Evolutionary conservation across 2,113 vertebrate species (phyloP), one percentile per base, ranked within the genome.

Genomic region (Sander vitreus): DNA sequence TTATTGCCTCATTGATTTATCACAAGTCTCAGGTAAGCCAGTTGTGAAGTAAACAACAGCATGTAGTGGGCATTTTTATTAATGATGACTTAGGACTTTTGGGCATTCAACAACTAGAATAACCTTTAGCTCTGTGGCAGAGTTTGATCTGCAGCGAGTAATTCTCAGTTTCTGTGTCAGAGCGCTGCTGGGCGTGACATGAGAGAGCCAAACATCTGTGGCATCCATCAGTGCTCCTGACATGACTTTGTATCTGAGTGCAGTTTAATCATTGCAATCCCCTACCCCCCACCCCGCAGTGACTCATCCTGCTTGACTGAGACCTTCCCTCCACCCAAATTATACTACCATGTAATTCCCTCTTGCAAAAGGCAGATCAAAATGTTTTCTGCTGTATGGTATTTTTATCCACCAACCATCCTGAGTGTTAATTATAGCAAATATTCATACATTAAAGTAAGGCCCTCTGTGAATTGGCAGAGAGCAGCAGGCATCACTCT

Each of bases 261-360:
- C 18, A 8, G 83, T 91, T 87, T 90, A 92, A 88, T 92, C 90
- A 89, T 79, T 68, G 73, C 73, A 78, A 73, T 48, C 80, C 53
- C 70, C 64, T 1, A 5, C 39, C 69, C 78, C 69, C 74, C 66
- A 50, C 63, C 77, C 72, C 2, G 57, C 14, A 11, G 83, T 89
- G 89, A 91, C 88, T 89, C 92, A 91, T 84, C 70, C 73, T 54
- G 51, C 78, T 83, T 83, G 83, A 91, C 80, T 87, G 77, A 82
- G 78, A 80, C 81, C 76, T 71, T 74, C 79, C 81, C 81, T 82
- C 72, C 82, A 76, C 76, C 75, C 78, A 85, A 85, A 87, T 87
- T 87, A 88, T 4, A 68, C 65, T n/a, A 55, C 51, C 67, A 51
- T 78, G 87, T 92, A 85, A 91, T 84, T 78, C 84, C 80, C 80